Base-by-base conservation (phyloP, 2,797 vertebrate genomes). In the Morus bassanus region DNA sequence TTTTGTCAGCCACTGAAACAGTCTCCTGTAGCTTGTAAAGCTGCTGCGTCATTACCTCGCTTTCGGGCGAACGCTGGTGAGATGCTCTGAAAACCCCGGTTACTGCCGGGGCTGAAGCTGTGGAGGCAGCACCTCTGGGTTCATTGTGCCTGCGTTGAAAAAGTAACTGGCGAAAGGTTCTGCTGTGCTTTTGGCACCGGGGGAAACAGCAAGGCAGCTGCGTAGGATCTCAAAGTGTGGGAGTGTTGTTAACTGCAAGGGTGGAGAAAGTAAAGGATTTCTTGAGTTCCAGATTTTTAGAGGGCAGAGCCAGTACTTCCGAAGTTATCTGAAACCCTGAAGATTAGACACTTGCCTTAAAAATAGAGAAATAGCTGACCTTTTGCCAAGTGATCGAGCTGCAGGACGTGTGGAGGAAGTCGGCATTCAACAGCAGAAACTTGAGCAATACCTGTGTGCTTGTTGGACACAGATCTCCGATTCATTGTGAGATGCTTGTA, bases 401-500 rank as follows among this genome's bases (percentile, higher is more conserved):
- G 63, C 51, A 7, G 84, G 76, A 31, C 2, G 7, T 28, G 59
- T 14, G 41, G 65, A n/a, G 37, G 73, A 48, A 21, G 46, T 2
- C 14, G 51, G 65, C 5, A 1, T 31, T 68, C 1, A 33, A 6
- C 37, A 19, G 64, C 63, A 67, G 70, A 8, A 54, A 27, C 35
- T 4, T 8, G 59, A 50, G 35, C 23, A 2, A 1, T 6, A 9
- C n/a, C 41, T 4, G 13, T 5, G 37, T 22, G 43, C 76, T 31
- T 5, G 8, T 9, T 43, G 65, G 70, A 8, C n/a, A 5, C 37
- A 3, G 31, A 13, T n/a, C 50, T 17, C 35, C 22, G 57, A 18
- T 11, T n/a, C 6, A 0, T 7, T 31, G 16, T 4, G 46, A 48
- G 50, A 1, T 46, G 81, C 57, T 31, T 21, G 54, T 31, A 1